Base-by-base conservation (phyloP, 2,113 vertebrate genomes). In the Rhineura floridana region DNA sequence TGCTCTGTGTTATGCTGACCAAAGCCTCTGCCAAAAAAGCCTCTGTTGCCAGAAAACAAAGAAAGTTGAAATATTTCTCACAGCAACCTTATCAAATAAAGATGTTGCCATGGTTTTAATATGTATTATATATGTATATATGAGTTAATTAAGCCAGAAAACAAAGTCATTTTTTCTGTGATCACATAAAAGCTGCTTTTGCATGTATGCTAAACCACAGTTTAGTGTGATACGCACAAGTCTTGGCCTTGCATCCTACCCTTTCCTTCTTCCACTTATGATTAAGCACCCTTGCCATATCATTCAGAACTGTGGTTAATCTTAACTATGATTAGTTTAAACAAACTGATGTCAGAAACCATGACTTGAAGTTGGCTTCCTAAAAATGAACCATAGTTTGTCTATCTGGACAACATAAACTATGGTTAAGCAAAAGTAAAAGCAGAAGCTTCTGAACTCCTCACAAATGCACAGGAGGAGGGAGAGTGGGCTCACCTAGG, bases 51-150 rank as follows among this genome's bases (percentile, higher is more conserved):
- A 4, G 33, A 72, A 2, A 6, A 76, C 36, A 19, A 84, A 50
- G 83, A 77, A 83, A 2, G 52, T 69, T 63, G 10, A 78, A 89
- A 86, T 89, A 44, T n/a, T 81, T 69, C 81, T 12, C n/a, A 46
- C 65, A 87, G 3, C 33, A 62, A 21, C 39, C 15, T 46, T 19
- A 70, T 78, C 30, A 63, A 39, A 62, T 65, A 42, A 79, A 59
- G 65, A 33, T 23, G 65, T 69, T 72, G 9, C 50, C n/a, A 55
- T 62, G 11, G 36, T 33, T 76, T 46, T 87, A 46, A 81, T 42
- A 44, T 72, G n/a, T 80, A 8, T 23, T 80, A 44, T 70, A 13
- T 77, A 30, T 13, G 9, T n/a, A 13, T 63, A 1, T 63, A 63
- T 25, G 55, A 1, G 10, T n/a, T 19, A 81, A 81, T 42, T 55